phyloP scores from a whole-genome alignment of 2,888 invertebrate genomes.

The Diploptera punctata region DNA sequence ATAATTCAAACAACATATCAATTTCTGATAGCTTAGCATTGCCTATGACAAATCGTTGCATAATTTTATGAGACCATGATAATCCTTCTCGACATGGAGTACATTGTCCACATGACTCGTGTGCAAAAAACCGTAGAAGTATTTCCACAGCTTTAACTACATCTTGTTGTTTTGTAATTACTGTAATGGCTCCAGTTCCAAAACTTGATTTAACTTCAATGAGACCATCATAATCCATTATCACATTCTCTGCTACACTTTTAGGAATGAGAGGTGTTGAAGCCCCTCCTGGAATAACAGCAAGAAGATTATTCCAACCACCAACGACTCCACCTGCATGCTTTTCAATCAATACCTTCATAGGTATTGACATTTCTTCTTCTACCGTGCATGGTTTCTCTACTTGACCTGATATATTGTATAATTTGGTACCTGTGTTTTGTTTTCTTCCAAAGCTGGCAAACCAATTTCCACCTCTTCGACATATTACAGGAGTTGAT shows the following conservation, averaged over 20 bases:
- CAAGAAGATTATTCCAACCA: slow-evolving; percentile 70
- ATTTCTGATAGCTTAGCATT: slow-evolving; percentile 63
- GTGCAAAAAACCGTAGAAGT: slow-evolving; percentile 67
- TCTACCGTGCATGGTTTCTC: slow-evolving; percentile 69
- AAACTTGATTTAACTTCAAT: slow-evolving; percentile 64
- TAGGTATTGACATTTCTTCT: slow-evolving; percentile 68
- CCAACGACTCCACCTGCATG: slow-evolving; percentile 69
- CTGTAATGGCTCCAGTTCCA: slow-evolving; percentile 70
- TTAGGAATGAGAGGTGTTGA: slow-evolving; percentile 69
- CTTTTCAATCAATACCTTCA: slow-evolving; percentile 65
- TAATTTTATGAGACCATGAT: slow-evolving; percentile 67
- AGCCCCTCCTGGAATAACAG: slow-evolving; percentile 68
- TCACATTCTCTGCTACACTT: slow-evolving; percentile 64
- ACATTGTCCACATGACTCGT: slow-evolving; percentile 70
- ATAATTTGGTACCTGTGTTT: slow-evolving; percentile 68
- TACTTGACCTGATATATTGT: slow-evolving; percentile 69
- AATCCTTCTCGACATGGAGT: slow-evolving; percentile 69
- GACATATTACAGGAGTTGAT: slow-evolving; percentile 63
- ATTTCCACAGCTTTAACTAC: slow-evolving; percentile 65
- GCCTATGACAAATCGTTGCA: slow-evolving; percentile 58
- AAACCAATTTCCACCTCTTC: slow-evolving; percentile 68
- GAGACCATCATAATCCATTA: slow-evolving; percentile 70
- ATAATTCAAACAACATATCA: slow-evolving; percentile 65
- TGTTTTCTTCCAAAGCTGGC: slow-evolving; percentile 64
- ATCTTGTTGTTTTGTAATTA: slow-evolving; percentile 68